Evolutionary conservation across 2,113 vertebrate species (phyloP), one percentile per base, ranked within the genome.

Genomic region (Ceratotherium simum): DNA sequence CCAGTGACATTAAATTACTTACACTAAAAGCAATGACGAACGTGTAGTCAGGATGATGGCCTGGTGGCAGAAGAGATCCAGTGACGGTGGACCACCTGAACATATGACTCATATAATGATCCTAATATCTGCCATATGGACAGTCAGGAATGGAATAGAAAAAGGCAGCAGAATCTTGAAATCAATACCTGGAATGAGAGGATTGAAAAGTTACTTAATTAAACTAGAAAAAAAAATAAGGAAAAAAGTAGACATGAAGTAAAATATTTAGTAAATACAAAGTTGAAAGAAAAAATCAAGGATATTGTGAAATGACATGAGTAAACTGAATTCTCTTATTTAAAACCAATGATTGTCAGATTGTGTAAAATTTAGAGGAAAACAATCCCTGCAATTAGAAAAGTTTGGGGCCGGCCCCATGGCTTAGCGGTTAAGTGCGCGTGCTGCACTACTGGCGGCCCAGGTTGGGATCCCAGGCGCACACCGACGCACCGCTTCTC

Each of bases 241-340:
- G 9, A 13, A 67, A 90, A 46, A 25, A 2, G 25, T 58, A 78
- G 4, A 39, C 4, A 16, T 25, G 64, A 82, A 42, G 4, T 48
- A 78, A 97, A 86, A 81, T 91, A 89, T 91, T 70, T 90, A 60
- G 13, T 42, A 93, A 90, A 65, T 56, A 67, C 48, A 65, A 96
- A 76, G 5, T 78, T 95, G 29, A 67, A 96, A 84, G 73, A 78
- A 92, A 82, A 46, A 65, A 56, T 67, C 29, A 92, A 83, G 27
- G 33, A 29, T 80, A 46, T 10, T 96, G 29, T 80, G 94, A 93
- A 93, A 42, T 69, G 51, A 87, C 36, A 42, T 21, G 84, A 90
- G 48, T 76, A 96, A 79, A 80, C 14, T 89, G n/a, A 75, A 56
- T 91, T 89, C 18, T 85, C 21, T 51, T 54, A 83, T 76, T 93